phyloP scores from a whole-genome alignment of 2,797 vertebrate genomes.

The Sebastes baramenuke region DNA sequence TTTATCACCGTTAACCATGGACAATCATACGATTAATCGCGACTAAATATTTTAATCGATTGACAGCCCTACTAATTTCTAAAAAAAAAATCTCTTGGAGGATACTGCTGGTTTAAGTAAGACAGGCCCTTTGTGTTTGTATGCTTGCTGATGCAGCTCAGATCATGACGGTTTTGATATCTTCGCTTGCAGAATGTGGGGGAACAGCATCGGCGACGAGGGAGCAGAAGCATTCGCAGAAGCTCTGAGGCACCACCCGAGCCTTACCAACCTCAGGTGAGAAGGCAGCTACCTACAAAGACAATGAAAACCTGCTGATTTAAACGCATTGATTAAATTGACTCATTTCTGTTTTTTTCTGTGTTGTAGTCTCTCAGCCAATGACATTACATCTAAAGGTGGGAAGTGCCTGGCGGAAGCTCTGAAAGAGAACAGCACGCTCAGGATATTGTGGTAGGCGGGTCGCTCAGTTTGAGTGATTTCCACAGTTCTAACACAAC shows the following conservation, averaged over 20 bases:
- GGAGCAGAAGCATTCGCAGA: slow-evolving; percentile 92
- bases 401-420: slow-evolving; percentile 87
- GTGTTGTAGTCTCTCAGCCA: slow-evolving; percentile 87
- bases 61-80: no score
- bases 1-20: no score
- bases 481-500: neutral
- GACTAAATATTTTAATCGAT: no score
- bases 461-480: neutral
- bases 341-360: neutral
- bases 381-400: slow-evolving; percentile 88
- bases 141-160: neutral
- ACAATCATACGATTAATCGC: no score
- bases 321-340: neutral
- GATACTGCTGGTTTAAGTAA: neutral
- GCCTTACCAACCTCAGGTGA: slow-evolving; percentile 89
- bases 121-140: neutral
- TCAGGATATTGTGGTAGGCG: slow-evolving; percentile 91
- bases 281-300: neutral
- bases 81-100: neutral
- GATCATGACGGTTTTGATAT: neutral
- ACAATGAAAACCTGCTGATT: neutral
- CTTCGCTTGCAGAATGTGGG: slow-evolving; percentile 90
- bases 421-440: slow-evolving; percentile 83
- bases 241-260: slow-evolving; percentile 88
- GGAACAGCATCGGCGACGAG: slow-evolving; percentile 90